Evolutionary conservation across 2,113 vertebrate species (phyloP).

Genomic region (Paradisaea rubra): DNA sequence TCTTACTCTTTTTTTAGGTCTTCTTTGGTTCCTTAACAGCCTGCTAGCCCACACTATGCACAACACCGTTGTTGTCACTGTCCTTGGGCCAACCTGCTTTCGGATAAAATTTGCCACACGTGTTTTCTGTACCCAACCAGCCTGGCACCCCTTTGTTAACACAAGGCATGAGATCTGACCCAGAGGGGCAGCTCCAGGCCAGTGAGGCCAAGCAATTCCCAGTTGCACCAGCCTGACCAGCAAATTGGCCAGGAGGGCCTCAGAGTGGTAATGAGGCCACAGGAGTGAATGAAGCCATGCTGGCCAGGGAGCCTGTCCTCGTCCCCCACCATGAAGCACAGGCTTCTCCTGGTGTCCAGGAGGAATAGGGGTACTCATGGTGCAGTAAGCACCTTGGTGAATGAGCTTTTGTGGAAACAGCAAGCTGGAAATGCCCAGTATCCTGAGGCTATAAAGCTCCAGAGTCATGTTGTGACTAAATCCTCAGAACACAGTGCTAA

Average conservation of each 20-base stretch:
- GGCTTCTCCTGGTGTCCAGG: not conserved
- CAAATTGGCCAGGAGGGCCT: not conserved
- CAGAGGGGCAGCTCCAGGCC: not conserved
- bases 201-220: not conserved
- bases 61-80: not conserved
- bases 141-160: not conserved
- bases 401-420: not conserved
- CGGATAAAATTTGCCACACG: not conserved
- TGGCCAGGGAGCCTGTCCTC: not conserved
- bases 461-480: not conserved
- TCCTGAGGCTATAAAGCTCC: not conserved
- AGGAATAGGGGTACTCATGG: not conserved
- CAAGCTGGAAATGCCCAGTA: not conserved
- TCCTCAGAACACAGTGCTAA: not conserved
- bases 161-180: not conserved
- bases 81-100: not conserved
- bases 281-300: not conserved
- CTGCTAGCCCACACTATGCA: not conserved
- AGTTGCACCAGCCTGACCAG: not conserved
- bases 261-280: not conserved
- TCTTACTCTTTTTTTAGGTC: not conserved
- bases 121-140: not conserved
- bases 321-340: not conserved
- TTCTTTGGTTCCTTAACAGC: not conserved
- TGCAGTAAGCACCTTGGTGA: not conserved